Base-by-base conservation (phyloP, 2,888 invertebrate genomes). In the Latrodectus hesperus region DNA sequence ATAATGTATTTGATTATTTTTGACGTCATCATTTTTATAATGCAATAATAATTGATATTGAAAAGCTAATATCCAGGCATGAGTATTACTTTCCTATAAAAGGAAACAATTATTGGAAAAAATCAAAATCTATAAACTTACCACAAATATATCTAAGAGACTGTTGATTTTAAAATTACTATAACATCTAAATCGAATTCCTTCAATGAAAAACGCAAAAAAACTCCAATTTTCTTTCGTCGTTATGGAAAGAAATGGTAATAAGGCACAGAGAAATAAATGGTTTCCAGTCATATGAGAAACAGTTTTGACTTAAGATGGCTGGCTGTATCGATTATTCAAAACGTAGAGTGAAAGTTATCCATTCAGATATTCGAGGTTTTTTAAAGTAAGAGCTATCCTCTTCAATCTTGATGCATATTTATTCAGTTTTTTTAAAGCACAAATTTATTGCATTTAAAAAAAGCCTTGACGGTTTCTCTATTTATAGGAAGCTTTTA, bases 211-310 rank as follows among this genome's bases (percentile, higher is more conserved):
- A 49, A 68, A 67, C 53, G n/a, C 71, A 68, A 53, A 68, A 75
- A 76, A 84, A 84, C 71, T 64, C 64, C 77, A 78, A 77, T 72
- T 78, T 84, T 67, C 49, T 10, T 64, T 78, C 72, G 53, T 53
- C 84, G 51, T 64, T 84, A 22, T 64, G 51, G 73, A 67, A 75
- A 82, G 68, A 82, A 78, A 84, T 77, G 77, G 72, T 77, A 77
- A 77, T 84, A 84, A 84, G 84, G 84, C 84, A 84, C 84, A 78
- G 82, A n/a, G 70, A 82, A 82, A 82, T 82, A 75, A 82, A 76
- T 82, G 75, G 82, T 70, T 75, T 75, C 70, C 82, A 82, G 82
- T 75, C 82, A 75, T 67, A 68, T 82, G 75, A 64, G 68, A 68
- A 70, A 75, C 55, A 76, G 55, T 53, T 67, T 82, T 75, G 60